phyloP scores from a whole-genome alignment of 2,113 vertebrate genomes.

The Murina feae region DNA sequence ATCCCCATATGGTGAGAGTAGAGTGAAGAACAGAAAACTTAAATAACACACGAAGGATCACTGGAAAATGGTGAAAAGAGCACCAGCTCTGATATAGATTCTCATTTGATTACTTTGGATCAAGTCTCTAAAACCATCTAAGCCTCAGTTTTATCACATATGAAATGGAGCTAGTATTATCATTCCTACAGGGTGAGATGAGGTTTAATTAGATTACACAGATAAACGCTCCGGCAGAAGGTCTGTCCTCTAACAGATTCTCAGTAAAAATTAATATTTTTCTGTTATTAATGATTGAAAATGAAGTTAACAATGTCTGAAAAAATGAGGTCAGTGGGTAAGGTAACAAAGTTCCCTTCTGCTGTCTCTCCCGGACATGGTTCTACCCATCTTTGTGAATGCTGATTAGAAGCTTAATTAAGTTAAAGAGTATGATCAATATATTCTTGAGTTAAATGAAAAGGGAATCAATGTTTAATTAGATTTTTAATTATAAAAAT shows the following conservation, averaged over 20 bases:
- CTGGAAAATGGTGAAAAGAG: not conserved
- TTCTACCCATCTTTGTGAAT: not conserved
- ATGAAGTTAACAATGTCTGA: conserved; percentile 29
- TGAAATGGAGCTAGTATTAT: not conserved
- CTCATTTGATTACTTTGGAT: not conserved
- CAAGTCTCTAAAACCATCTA: not conserved
- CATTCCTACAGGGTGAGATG: not conserved
- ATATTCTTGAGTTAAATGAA: conserved; percentile 40
- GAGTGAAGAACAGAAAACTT: not conserved
- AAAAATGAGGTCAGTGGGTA: conserved; percentile 34
- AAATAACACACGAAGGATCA: not conserved
- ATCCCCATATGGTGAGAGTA: not conserved
- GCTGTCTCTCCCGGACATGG: not conserved
- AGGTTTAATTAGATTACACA: not conserved
- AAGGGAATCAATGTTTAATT: conserved; percentile 45
- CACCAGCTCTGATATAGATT: not conserved
- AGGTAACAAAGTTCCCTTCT: conserved; percentile 22
- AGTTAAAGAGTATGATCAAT: conserved; percentile 37
- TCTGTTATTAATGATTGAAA: not conserved
- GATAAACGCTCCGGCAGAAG: not conserved
- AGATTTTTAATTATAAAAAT: conserved; percentile 63
- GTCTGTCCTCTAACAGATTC: not conserved
- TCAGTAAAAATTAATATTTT: not conserved
- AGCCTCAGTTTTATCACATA: not conserved
- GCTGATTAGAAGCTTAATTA: conserved; percentile 64